These are phyloP conservation scores for Eupithecia vulgata DNA, from an alignment of 2,888 invertebrate genomes.

Conservation along the genomic window DNA sequence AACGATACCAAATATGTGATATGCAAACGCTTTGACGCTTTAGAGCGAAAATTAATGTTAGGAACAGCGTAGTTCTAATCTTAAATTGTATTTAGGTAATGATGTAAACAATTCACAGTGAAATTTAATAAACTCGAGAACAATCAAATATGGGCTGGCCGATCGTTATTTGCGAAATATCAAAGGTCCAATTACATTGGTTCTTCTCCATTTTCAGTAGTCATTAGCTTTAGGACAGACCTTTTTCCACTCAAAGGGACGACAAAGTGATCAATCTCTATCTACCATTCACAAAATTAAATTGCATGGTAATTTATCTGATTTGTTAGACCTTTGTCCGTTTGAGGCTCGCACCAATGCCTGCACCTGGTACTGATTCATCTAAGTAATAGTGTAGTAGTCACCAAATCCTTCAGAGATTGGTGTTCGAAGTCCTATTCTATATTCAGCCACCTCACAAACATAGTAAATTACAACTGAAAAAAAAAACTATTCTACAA, in stretches of 20 bases:
- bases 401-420: too few relatives aligned
- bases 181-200: conserved; percentile 1
- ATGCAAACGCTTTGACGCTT: not conserved
- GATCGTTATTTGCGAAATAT: not conserved
- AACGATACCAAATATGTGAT: not conserved
- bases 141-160: not conserved
- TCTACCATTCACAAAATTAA: conserved; percentile 51
- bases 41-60: not conserved
- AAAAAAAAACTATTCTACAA: too few relatives aligned
- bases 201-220: not conserved
- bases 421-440: too few relatives aligned
- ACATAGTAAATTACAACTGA: too few relatives aligned
- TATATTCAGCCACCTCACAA: too few relatives aligned
- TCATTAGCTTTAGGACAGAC: conserved; percentile 19
- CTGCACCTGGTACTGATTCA: conserved; percentile 49
- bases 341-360: conserved; percentile 48
- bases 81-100: not conserved
- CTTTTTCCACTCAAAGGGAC: conserved; percentile 35
- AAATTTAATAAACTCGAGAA: too few relatives aligned
- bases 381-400: not conserved
- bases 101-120: too few relatives aligned
- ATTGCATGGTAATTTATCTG: conserved; percentile 51
- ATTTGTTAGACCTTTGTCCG: conserved; percentile 54
- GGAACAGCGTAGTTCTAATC: not conserved
- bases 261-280: conserved; percentile 47